These are phyloP conservation scores for Salmo trutta DNA, from an alignment of 2,797 vertebrate genomes.

Conservation along the genomic window DNA sequence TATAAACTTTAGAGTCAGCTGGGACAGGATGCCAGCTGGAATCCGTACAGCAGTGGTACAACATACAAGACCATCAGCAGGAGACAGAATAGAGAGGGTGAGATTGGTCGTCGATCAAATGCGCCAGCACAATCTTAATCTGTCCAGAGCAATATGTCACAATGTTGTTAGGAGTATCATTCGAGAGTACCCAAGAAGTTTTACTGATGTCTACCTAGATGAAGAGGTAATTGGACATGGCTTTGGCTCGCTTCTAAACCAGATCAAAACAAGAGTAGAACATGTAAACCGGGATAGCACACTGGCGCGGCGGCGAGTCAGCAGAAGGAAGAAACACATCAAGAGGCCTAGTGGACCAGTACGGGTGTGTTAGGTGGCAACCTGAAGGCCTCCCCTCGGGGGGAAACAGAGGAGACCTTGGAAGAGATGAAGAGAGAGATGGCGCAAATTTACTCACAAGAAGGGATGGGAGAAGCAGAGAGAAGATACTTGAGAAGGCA, in stretches of 20 bases:
- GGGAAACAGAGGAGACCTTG: constrained; percentile 25
- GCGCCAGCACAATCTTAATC: background rate
- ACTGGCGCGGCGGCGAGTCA: background rate
- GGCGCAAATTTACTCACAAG: constrained; percentile 21
- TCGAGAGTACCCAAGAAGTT: background rate
- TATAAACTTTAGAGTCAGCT: background rate
- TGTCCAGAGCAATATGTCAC: constrained; percentile 3
- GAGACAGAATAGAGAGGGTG: constrained; percentile 8
- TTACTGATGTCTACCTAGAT: constrained; percentile 5
- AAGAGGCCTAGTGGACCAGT: constrained; percentile 19
- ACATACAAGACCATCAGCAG: constrained; percentile 6
- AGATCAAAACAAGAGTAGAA: constrained; percentile 20
- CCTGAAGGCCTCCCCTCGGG: constrained; percentile 17
- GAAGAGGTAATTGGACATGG: constrained; percentile 7
- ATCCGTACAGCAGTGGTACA: background rate
- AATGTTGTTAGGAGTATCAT: background rate
- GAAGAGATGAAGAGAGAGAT: constrained; percentile 18
- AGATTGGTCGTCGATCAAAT: constrained; percentile 9
- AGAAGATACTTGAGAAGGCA: constrained; percentile 18
- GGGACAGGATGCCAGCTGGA: constrained; percentile 18
- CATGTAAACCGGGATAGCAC: constrained; percentile 12
- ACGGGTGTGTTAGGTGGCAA: constrained; percentile 32
- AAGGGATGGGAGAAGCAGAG: constrained; percentile 31
- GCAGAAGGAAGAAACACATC: constrained; percentile 9
- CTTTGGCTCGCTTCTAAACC: constrained; percentile 8